Evolutionary conservation across 2,113 vertebrate genomes (phyloP), one percentile per base, ranked within the genome.

Genomic region (Benitochromis conjunctus): DNA sequence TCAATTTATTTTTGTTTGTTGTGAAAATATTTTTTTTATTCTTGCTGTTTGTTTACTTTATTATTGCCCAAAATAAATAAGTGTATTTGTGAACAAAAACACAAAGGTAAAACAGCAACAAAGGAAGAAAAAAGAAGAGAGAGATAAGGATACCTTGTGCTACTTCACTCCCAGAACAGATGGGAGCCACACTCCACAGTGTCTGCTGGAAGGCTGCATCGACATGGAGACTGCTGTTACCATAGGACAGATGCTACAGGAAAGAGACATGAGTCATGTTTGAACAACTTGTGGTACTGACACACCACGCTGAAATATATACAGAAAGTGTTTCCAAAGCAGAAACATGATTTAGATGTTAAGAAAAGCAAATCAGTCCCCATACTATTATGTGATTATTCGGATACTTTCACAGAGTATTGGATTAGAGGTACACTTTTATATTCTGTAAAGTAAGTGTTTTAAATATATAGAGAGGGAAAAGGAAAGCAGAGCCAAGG

Each of bases 161-260:
- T 54, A 95, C 97, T 96, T 99, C 98, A 76, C 98, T 99, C 86
- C 98, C 98, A 16, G 98, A 99, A 94, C 98, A 99, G 96, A 99
- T 98, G 1, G 98, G 98, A 29, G 97, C 98, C 76, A 99, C 98
- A 5, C 97, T 99, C 98, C 98, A 99, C 9, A 99, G 97, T 0
- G 98, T 99, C 93, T 99, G 98, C 95, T 99, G 98, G 94, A 99
- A 99, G 26, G 98, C 98, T 13, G 98, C 98, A 13, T 99, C 98
- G 48, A 99, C 98, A 1, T 98, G 97, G 56, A 98, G 94, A 86
- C 97, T 98, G 69, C 96, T 95, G 5, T 96, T 97, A 51, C 98
- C 98, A 0, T 99, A 98, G 19, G 98, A 99, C 82, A 99, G 93
- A 92, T 99, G 98, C 98, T 99, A 94, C 9, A 90, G 83, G 1